phyloP scores from a whole-genome alignment of 2,888 invertebrate species.

The Leuctra nigra region DNA sequence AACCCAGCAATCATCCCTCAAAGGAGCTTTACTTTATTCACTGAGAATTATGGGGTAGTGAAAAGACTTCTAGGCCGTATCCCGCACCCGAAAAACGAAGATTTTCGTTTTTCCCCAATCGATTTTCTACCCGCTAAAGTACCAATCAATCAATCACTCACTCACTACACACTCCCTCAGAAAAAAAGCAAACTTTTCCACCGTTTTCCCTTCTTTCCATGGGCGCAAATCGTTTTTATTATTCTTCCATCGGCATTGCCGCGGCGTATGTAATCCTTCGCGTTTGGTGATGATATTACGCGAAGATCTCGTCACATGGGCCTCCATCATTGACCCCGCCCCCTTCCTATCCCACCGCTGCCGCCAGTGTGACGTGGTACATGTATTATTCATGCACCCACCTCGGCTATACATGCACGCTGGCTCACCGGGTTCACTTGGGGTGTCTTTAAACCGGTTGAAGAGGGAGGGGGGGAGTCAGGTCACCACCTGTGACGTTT shows the following conservation, averaged over 20 bases:
- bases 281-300: slow-evolving; percentile 12
- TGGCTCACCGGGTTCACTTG: slow-evolving; percentile 9
- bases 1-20: too few relatives aligned
- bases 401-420: background rate
- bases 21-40: too few relatives aligned
- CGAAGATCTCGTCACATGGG: slow-evolving; percentile 12
- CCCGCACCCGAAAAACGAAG: too few relatives aligned
- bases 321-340: slow-evolving; percentile 15
- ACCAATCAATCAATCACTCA: background rate
- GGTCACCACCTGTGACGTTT: slow-evolving; percentile 14
- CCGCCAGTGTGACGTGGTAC: background rate
- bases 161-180: background rate
- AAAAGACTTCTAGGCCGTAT: too few relatives aligned
- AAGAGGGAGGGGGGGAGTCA: background rate
- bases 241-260: background rate
- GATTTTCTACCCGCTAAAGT: background rate
- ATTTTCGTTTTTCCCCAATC: too few relatives aligned
- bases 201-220: background rate
- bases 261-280: slow-evolving; percentile 7
- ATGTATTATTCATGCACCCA: slow-evolving; percentile 15
- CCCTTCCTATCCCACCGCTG: background rate
- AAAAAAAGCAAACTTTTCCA: background rate
- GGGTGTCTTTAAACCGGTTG: background rate
- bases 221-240: slow-evolving; percentile 8
- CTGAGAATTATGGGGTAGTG: too few relatives aligned